A percentile compares a stretch with the other conserved stretches of the same genome.
Evolutionary conservation across 2,113 vertebrate genomes (phyloP).

Genomic region (Caretta caretta): DNA sequence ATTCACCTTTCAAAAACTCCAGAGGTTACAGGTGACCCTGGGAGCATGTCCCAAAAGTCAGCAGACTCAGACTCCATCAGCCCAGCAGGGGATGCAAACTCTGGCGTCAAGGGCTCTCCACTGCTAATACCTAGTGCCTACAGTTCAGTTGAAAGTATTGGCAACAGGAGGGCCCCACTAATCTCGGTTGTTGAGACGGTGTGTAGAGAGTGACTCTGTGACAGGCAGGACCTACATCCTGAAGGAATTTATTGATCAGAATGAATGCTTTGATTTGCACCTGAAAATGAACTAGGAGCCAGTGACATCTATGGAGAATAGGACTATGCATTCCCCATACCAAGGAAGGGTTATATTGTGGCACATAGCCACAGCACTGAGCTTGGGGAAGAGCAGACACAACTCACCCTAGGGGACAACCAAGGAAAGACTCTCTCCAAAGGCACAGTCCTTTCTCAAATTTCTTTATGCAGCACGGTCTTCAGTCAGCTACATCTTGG

Average conservation of each 20-base stretch:
- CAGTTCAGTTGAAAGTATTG: neutral
- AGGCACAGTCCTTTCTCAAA: neutral
- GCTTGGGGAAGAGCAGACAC: neutral
- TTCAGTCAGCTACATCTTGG: neutral
- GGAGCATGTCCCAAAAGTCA: neutral
- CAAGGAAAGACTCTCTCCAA: neutral
- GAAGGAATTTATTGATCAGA: neutral
- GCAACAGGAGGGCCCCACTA: neutral
- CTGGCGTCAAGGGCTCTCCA: neutral
- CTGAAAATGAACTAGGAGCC: neutral
- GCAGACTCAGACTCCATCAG: neutral
- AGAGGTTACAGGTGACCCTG: neutral
- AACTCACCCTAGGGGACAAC: neutral
- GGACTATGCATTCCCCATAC: rapidly evolving
- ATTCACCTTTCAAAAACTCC: neutral
- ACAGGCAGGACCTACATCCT: neutral
- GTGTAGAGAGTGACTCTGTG: neutral
- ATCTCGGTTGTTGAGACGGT: neutral
- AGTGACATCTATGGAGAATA: neutral
- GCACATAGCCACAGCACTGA: neutral
- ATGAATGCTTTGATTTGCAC: neutral
- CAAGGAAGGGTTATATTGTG: neutral
- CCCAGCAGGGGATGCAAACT: neutral
- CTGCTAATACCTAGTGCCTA: neutral
- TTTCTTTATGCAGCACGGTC: neutral